Percentiles rank a stretch among this genome's conserved stretches.
These are phyloP conservation scores for Cotesia congregata DNA, from an alignment of 2,888 invertebrate genomes.

Conservation along the genomic window DNA sequence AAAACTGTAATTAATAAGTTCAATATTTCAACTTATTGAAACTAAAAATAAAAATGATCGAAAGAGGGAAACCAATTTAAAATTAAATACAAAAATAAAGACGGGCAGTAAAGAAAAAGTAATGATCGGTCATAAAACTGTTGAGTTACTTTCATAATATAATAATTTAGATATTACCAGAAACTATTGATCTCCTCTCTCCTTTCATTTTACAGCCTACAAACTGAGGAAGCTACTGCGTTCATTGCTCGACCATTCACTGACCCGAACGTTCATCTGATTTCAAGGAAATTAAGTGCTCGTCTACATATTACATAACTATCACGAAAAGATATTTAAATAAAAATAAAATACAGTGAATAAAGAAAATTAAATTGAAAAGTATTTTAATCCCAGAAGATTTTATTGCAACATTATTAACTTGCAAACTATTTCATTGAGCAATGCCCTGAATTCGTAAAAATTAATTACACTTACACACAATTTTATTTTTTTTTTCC, in stretches of 20 bases:
- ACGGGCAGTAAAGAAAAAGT: neutral
- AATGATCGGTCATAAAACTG: slow-evolving; percentile 8
- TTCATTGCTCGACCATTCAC: slow-evolving; percentile 1
- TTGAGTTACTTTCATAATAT: neutral
- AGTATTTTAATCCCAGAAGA: neutral
- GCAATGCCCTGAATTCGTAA: neutral
- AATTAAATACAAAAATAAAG: neutral
- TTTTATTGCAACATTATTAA: neutral
- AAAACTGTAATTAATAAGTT: no score
- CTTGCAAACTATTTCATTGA: neutral
- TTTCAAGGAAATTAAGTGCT: slow-evolving; percentile 12
- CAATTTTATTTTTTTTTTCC: neutral
- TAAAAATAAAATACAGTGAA: neutral
- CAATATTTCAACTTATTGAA: no score
- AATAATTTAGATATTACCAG: slow-evolving; percentile 4
- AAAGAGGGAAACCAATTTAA: neutral
- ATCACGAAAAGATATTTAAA: neutral
- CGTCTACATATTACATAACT: neutral
- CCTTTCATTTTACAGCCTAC: neutral
- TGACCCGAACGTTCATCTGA: slow-evolving; percentile 19
- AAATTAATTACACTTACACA: neutral
- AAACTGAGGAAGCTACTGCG: slow-evolving; percentile 4
- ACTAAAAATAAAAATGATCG: no score
- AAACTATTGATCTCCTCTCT: slow-evolving; percentile 13
- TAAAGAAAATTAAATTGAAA: neutral